Conservation (phyloP, 1,140 invertebrate genomes). For the Akabosia matsudoensis region DNA sequence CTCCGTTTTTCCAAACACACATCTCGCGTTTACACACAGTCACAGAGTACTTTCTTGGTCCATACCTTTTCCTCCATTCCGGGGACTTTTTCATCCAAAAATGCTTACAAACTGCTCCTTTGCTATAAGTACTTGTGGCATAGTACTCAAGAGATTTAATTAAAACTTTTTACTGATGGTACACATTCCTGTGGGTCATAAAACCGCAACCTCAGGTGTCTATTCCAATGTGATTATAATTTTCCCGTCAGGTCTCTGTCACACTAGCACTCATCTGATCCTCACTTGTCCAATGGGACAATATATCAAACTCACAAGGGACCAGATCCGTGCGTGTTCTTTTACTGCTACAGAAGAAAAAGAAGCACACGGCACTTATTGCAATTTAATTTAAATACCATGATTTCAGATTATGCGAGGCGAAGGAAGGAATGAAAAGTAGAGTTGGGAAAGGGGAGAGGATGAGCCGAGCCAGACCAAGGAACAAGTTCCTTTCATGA, state of each 20-base stretch:
- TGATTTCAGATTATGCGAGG: conserved; percentile 14
- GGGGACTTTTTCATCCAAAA: not conserved
- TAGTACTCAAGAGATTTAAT: conserved; percentile 21
- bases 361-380: conserved; percentile 2
- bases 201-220: conserved; percentile 22
- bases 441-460: not conserved
- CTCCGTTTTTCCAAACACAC: not conserved
- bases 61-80: no score
- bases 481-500: no score
- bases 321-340: no score
- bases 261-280: not conserved
- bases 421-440: not conserved
- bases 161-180: conserved; percentile 17
- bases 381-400: conserved; percentile 14
- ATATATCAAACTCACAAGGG: not conserved
- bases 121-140: conserved; percentile 9
- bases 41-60: no score
- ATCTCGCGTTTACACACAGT: no score
- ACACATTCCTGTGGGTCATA: conserved; percentile 19
- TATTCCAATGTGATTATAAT: conserved; percentile 19
- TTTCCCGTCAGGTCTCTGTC: conserved; percentile 13
- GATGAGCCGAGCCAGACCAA: not conserved
- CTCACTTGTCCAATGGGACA: conserved; percentile 9
- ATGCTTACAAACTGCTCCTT: not conserved
- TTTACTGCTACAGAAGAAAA: not conserved